Evolutionary conservation across 2,888 invertebrate species (phyloP), one percentile per base, ranked within the genome.

Genomic region (Mongoloraphidia duomilia): DNA sequence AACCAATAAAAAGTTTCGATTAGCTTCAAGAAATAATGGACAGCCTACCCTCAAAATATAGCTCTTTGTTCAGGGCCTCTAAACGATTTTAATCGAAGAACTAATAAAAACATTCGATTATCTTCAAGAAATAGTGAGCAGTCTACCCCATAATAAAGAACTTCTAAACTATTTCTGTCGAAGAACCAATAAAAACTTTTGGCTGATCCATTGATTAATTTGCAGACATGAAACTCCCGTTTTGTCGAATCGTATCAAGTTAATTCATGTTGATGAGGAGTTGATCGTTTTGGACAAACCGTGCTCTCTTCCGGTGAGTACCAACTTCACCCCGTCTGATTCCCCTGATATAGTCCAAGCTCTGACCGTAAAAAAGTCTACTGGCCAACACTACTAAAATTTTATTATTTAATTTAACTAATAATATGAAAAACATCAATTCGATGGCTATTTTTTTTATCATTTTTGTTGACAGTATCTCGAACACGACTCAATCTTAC

Each of bases 251-350:
- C 75, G 77, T 67, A 81, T 91, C 71, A 79, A 82, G 73, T 79
- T 91, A 70, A 77, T 91, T 67, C 79, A 82, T 70, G 80, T 85
- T 68, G 84, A 83, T 68, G 84, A 86, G 61, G 85, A 91, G 65
- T 73, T 89, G 64, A 77, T 91, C 67, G 90, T 90, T 68, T 77
- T 90, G 74, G 85, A 90, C 75, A 90, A 90, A 75, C 90, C 89
- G 64, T 82, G 86, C 68, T 89, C 89, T 62, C 77, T 90, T 68
- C 89, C 89, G 74, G 85, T 87, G 80, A 82, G 81, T 79, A 68
- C 65, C 59, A 66, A 39, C 14, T 39, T 39, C 2, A 39, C 14
- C 9, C 12, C 13, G 40, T 39, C 13, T 39, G 40, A 39, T 39
- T 39, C 40, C 40, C 14, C 26, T 26, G 26, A 26, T 6, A 26